Evolutionary conservation across 1,140 invertebrate species (phyloP), one percentile per base, ranked within the genome.

Genomic region (Melitaea cinxia): DNA sequence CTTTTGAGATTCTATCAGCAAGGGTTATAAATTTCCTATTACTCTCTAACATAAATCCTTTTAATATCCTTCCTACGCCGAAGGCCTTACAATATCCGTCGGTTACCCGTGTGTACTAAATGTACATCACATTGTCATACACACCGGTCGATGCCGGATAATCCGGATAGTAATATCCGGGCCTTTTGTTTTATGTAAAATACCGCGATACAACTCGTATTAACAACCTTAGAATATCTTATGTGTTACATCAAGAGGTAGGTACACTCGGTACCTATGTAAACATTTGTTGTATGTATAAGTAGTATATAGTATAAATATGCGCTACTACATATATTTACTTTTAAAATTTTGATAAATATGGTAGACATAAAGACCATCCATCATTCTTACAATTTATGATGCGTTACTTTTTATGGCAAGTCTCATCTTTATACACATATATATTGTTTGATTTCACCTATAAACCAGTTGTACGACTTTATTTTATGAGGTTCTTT

Each of bases 101-200:
- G 61, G 58, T 66, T 67, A 71, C 37, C 57, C 55, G 15, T 19
- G 55, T 17, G 58, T 65, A 65, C 49, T 65, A 65, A 57, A 57
- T 73, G 63, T 73, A 63, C 62, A 62, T 72, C 69, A 72, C 71
- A 73, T 72, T 72, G 65, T 73, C 71, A 70, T 58, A 73, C 65
- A 76, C 67, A 67, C 69, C 62, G 65, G 77, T 81, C 62, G 56
- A 58, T 49, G 60, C 73, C 71, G 77, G 76, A 80, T 83, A 76
- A 77, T 70, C 66, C 60, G 56, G 66, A 66, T 73, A 66, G 71
- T 73, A 81, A 83, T 83, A 81, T 83, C 81, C 81, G 78, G 35
- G 72, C 60, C 47, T 55, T 63, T 56, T 56, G 59, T 61, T 59
- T 59, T 60, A 66, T 66, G 49, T 67, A 64, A 63, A 63, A 50